Conservation (phyloP, 2,888 invertebrate genomes). For the Molanna angustata region DNA sequence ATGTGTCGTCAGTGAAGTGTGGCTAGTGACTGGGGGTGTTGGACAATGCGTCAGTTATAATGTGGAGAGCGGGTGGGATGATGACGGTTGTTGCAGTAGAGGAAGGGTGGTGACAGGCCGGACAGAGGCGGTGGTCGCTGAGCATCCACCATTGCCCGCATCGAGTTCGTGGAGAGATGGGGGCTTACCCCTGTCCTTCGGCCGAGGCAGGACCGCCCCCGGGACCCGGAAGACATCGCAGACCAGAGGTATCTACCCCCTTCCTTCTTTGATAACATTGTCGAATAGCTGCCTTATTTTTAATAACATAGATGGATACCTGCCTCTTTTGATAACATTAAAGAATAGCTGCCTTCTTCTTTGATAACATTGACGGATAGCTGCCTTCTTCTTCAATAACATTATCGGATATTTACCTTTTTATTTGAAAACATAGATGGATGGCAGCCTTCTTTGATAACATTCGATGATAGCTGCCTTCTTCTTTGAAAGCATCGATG, state of each 20-base stretch:
- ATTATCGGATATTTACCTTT: no score
- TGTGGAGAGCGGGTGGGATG: conserved; percentile 33
- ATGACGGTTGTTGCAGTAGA: conserved; percentile 34
- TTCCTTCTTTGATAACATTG: no score
- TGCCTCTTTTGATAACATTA: no score
- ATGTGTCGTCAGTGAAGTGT: conserved; percentile 7
- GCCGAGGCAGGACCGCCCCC: conserved; percentile 94
- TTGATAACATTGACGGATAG: no score
- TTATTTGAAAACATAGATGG: no score
- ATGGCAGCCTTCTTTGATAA: no score
- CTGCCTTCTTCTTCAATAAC: no score
- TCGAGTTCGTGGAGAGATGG: conserved; percentile 97
- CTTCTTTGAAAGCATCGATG: no score
- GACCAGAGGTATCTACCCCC: conserved; percentile 78
- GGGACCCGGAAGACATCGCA: conserved; percentile 66
- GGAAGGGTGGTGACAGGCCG: conserved; percentile 39
- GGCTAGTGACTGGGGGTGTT: conserved; percentile 3
- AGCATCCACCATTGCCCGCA: conserved; percentile 90
- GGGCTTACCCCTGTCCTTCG: conserved; percentile 97
- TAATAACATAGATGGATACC: no score
- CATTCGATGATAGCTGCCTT: no score
- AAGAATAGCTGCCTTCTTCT: no score
- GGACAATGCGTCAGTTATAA: conserved; percentile 13
- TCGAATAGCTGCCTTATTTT: no score
- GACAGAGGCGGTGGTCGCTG: conserved; percentile 37